Conservation (phyloP, 2,888 invertebrate genomes). For the Omphaloscelis lunosa region DNA sequence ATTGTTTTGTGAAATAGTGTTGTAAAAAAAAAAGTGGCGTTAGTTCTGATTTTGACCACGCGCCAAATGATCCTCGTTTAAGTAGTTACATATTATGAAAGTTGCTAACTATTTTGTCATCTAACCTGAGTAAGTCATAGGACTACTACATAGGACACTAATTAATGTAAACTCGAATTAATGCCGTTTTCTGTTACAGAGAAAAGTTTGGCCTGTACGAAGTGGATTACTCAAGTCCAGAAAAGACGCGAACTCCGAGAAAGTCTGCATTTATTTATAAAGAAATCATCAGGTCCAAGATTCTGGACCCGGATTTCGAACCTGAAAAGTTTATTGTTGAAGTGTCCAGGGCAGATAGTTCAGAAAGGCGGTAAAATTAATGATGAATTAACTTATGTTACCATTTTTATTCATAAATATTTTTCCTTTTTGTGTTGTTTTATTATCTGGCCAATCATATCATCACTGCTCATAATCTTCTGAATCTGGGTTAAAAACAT, state of each 20-base stretch:
- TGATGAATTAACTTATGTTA: constrained; percentile 3
- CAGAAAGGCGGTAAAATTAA: constrained; percentile 22
- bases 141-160: not conserved
- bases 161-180: not conserved
- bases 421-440: not conserved
- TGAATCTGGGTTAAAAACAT: not conserved
- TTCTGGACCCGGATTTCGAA: constrained; percentile 77
- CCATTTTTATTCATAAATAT: not conserved
- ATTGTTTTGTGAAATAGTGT: not conserved
- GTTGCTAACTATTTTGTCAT: not conserved
- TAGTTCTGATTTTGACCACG: not conserved
- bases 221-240: constrained; percentile 92
- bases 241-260: constrained; percentile 91
- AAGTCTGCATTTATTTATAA: constrained; percentile 89
- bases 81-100: no score
- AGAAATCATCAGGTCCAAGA: constrained; percentile 84
- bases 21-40: not conserved
- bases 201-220: constrained; percentile 93
- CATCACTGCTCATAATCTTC: not conserved
- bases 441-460: not conserved
- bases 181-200: constrained; percentile 80
- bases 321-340: constrained; percentile 74
- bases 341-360: constrained; percentile 39
- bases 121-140: not conserved
- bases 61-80: not conserved